A percentile compares a stretch with the other conserved stretches of the same genome.
Conservation (phyloP, 2,797 vertebrate species). For the Molossus alvarezi region DNA sequence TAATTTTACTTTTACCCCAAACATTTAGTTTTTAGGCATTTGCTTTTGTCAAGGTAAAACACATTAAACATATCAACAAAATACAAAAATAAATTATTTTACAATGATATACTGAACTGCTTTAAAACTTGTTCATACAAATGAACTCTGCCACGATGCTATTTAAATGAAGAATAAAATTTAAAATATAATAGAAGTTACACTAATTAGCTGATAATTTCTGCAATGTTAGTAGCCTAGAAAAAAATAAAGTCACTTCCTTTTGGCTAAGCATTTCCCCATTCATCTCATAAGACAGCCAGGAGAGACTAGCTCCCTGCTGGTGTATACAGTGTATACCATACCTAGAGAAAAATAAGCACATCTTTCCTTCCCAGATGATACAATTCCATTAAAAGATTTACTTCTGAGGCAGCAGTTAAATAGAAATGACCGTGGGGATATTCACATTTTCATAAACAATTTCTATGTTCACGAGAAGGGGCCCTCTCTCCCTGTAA, state of each 20-base stretch:
- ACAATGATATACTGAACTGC: conserved; percentile 69
- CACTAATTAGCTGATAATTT: conserved; percentile 73
- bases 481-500: neutral
- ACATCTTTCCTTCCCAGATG: conserved; percentile 68
- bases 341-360: conserved; percentile 25
- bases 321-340: neutral
- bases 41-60: conserved; percentile 83
- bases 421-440: conserved; percentile 73
- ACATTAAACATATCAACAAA: conserved; percentile 83
- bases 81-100: conserved; percentile 84
- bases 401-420: conserved; percentile 73
- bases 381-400: conserved; percentile 77
- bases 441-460: conserved; percentile 81
- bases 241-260: conserved; percentile 66
- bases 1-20: conserved; percentile 83
- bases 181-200: conserved; percentile 71
- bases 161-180: conserved; percentile 80
- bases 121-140: conserved; percentile 82
- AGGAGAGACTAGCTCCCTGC: neutral
- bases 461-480: conserved; percentile 78
- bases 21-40: conserved; percentile 85
- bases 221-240: conserved; percentile 54
- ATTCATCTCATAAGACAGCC: neutral
- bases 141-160: conserved; percentile 81
- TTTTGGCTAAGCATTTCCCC: conserved; percentile 25